These are phyloP conservation scores for Mongoloraphidia duomilia DNA, from an alignment of 2,888 invertebrate genomes.

Conservation along the genomic window DNA sequence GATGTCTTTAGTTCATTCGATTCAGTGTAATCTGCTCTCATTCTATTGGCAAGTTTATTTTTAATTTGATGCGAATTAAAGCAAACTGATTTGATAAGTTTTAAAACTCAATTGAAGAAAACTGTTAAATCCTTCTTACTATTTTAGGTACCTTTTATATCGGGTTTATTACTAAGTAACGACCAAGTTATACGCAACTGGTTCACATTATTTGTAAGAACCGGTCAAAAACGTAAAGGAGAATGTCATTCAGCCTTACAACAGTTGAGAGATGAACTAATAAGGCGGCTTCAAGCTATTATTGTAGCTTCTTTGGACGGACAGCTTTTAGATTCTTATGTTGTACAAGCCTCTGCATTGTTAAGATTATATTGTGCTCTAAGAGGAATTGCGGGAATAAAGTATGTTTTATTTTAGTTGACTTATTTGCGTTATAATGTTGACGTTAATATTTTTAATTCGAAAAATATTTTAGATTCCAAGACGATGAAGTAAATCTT, in stretches of 20 bases:
- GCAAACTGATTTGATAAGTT: no score
- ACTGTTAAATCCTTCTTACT: not conserved
- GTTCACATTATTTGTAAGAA: constrained; percentile 84
- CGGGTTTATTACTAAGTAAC: constrained; percentile 64
- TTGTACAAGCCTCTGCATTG: constrained; percentile 80
- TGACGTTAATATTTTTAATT: not conserved
- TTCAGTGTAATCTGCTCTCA: no score
- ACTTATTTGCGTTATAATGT: not conserved
- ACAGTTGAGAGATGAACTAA: constrained; percentile 58
- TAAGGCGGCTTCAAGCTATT: constrained; percentile 50
- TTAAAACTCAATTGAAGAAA: not conserved
- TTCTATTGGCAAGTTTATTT: no score
- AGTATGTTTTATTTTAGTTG: constrained; percentile 34
- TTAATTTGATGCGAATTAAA: no score
- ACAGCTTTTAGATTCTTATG: constrained; percentile 45
- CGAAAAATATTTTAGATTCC: constrained; percentile 40
- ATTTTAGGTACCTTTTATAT: constrained; percentile 52
- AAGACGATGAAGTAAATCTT: constrained; percentile 79
- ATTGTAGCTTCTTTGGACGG: constrained; percentile 46
- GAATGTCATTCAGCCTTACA: constrained; percentile 58
- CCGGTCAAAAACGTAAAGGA: constrained; percentile 71
- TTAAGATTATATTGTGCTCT: constrained; percentile 83
- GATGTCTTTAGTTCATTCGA: no score
- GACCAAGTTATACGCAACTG: constrained; percentile 80
- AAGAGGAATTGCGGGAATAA: constrained; percentile 82